Evolutionary conservation across 2,888 invertebrate species (phyloP).

Genomic region (Orthosia gothica): DNA sequence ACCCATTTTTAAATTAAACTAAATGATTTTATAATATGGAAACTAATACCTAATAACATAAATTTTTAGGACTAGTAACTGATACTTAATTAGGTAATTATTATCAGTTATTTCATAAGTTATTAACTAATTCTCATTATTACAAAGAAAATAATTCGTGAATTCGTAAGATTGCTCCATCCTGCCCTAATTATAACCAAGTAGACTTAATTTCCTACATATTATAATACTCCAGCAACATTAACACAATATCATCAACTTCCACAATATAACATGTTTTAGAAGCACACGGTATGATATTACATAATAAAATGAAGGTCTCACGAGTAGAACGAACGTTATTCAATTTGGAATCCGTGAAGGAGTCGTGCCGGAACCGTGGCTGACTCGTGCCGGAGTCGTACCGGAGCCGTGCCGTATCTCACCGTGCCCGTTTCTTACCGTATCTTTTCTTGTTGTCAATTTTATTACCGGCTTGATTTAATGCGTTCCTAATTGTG

Average conservation of each 20-base stretch:
- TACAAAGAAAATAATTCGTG: not conserved
- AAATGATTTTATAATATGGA: no score
- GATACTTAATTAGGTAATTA: no score
- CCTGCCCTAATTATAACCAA: not conserved
- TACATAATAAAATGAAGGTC: constrained; percentile 29
- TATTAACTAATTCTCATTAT: no score
- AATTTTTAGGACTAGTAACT: no score
- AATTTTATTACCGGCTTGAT: constrained; percentile 44
- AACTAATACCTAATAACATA: no score
- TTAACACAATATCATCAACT: not conserved
- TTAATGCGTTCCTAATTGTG: constrained; percentile 21
- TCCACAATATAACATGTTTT: not conserved
- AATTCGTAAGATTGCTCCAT: not conserved
- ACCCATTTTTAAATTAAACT: no score
- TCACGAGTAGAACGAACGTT: constrained; percentile 23
- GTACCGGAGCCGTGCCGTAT: constrained; percentile 8
- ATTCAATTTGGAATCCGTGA: constrained; percentile 45
- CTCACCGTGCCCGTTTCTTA: not conserved
- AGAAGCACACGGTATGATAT: not conserved
- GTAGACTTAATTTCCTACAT: no score
- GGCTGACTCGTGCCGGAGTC: not conserved
- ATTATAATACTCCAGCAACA: not conserved
- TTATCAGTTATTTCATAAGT: no score
- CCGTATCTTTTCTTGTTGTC: constrained; percentile 14
- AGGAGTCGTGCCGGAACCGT: not conserved